These are phyloP conservation scores for Apamea epomidion DNA, from an alignment of 2,888 invertebrate genomes.

Conservation along the genomic window DNA sequence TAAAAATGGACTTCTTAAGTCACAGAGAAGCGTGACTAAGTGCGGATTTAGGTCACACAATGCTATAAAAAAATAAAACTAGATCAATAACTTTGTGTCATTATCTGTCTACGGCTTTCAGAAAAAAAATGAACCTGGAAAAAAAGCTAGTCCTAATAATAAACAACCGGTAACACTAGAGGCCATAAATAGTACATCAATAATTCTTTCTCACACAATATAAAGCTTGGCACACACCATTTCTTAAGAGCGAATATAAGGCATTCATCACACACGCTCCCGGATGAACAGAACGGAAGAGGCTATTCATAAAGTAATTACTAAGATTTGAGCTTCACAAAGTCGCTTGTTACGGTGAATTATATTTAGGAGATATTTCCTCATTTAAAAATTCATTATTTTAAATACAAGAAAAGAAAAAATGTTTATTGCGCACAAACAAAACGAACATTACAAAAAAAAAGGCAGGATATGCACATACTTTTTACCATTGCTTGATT, in stretches of 20 bases:
- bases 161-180: neutral
- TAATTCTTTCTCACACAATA: conserved; percentile 36
- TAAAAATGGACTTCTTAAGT: no score
- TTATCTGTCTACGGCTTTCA: neutral
- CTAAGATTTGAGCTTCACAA: conserved; percentile 34
- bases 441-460: no score
- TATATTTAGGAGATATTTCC: neutral
- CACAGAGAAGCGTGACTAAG: no score
- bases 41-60: no score
- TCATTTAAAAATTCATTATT: neutral
- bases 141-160: neutral
- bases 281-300: conserved; percentile 62
- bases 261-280: conserved; percentile 63
- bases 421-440: no score
- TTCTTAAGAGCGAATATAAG: conserved; percentile 49
- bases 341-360: conserved; percentile 14
- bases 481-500: no score
- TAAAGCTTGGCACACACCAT: conserved; percentile 40
- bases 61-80: neutral
- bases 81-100: neutral
- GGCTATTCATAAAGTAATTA: conserved; percentile 60
- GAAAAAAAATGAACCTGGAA: no score
- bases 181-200: conserved; percentile 23
- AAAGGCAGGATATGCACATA: no score
- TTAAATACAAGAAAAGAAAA: no score